These are phyloP conservation scores for Drosophila sechellia DNA, from an alignment of 1,140 invertebrate species.

Conservation along the genomic window DNA sequence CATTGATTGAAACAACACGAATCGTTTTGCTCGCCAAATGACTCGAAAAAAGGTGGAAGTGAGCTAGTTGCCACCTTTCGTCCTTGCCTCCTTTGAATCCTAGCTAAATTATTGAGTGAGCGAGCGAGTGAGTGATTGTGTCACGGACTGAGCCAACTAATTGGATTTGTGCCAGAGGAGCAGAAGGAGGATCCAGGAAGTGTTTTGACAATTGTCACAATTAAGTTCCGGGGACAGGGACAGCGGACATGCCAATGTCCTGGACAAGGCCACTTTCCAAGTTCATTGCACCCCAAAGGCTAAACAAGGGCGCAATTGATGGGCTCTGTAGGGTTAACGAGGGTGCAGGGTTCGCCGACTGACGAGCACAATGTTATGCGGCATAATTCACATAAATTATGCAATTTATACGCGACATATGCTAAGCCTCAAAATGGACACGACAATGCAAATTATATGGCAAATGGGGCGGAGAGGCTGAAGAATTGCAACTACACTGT, in stretches of 20 bases:
- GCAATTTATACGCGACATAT: conserved; percentile 77
- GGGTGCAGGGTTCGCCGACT: conserved; percentile 5
- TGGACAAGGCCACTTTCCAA: conserved; percentile 75
- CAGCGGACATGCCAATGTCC: conserved; percentile 68
- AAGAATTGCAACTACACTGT: background rate
- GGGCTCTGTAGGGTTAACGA: conserved; percentile 13
- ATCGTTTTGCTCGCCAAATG: conserved; percentile 73
- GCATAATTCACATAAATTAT: conserved; percentile 83
- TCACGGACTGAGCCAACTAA: conserved; percentile 67
- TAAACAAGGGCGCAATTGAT: conserved; percentile 39
- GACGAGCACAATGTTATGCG: conserved; percentile 62
- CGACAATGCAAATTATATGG: conserved; percentile 71
- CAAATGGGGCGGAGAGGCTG: conserved; percentile 4
- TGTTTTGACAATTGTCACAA: conserved; percentile 78
- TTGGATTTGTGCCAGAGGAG: conserved; percentile 65
- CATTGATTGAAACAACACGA: conserved; percentile 82
- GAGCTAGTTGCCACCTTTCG: conserved; percentile 48
- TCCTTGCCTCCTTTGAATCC: conserved; percentile 21
- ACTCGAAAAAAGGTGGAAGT: conserved; percentile 64
- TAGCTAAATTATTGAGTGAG: conserved; percentile 58
- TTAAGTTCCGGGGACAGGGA: conserved; percentile 54
- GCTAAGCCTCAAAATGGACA: conserved; percentile 72
- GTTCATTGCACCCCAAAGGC: conserved; percentile 78
- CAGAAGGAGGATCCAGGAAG: conserved; percentile 52
- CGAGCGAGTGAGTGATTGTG: conserved; percentile 69